These are phyloP conservation scores for Hoplostethus mediterraneus DNA, from an alignment of 2,797 vertebrate species.

Conservation along the genomic window DNA sequence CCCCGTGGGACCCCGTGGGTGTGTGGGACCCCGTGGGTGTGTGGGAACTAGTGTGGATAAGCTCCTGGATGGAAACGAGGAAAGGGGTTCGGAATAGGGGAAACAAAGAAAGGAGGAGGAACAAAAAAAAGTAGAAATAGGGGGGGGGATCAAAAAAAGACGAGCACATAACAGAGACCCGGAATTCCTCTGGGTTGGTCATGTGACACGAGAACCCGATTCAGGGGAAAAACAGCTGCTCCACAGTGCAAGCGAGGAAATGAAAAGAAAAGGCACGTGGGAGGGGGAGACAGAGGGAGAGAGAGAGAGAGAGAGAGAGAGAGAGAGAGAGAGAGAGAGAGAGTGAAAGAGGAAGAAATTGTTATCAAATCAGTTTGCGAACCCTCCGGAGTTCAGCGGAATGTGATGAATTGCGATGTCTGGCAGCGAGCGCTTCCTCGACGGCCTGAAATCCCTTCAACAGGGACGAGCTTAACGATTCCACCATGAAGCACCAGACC, in stretches of 20 bases:
- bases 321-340: neutral
- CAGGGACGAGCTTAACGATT: constrained; percentile 53
- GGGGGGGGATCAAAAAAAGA: constrained; percentile 23
- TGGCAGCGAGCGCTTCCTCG: constrained; percentile 44
- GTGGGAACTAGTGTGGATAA: constrained; percentile 12
- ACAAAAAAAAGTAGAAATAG: constrained; percentile 19
- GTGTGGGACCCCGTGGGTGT: constrained; percentile 14
- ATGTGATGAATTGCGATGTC: constrained; percentile 49
- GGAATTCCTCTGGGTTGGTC: constrained; percentile 48
- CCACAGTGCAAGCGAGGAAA: constrained; percentile 48
- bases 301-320: neutral
- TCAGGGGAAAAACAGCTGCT: constrained; percentile 66
- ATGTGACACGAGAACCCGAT: constrained; percentile 55
- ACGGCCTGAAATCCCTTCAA: constrained; percentile 41
- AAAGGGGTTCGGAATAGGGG: constrained; percentile 1
- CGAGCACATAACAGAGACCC: constrained; percentile 30
- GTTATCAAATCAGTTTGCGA: constrained; percentile 61
- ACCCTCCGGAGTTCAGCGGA: constrained; percentile 39
- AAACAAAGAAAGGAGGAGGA: constrained; percentile 21
- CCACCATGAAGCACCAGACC: constrained; percentile 40
- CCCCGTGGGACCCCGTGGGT: constrained; percentile 12
- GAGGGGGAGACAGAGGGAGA: no score
- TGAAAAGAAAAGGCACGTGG: constrained; percentile 33
- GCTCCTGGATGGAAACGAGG: constrained; percentile 12
- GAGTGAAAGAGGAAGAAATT: constrained; percentile 49